phyloP scores from a whole-genome alignment of 2,797 vertebrate species.

The Melanotaenia pygmaea region DNA sequence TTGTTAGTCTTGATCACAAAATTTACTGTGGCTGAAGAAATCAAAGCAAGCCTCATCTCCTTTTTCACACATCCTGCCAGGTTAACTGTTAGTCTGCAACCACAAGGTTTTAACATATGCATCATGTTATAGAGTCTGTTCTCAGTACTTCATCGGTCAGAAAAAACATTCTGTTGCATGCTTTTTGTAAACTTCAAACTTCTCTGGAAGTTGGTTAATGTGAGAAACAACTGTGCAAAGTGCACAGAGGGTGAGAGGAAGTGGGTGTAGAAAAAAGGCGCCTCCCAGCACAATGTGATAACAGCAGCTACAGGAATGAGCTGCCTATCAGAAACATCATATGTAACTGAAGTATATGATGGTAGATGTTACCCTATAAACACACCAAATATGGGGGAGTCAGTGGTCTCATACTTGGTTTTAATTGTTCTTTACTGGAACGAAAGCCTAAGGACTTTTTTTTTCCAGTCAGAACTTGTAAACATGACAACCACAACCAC shows the following conservation, averaged over 20 bases:
- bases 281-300: not conserved
- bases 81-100: not conserved
- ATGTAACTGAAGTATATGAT: not conserved
- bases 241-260: not conserved
- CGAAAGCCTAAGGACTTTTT: slow-evolving; percentile 18
- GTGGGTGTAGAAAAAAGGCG: not conserved
- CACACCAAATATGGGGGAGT: not conserved
- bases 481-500: slow-evolving; percentile 17
- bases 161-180: not conserved
- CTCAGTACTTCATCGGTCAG: not conserved
- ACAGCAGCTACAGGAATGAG: not conserved
- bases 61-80: not conserved
- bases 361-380: not conserved
- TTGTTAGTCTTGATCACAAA: not conserved
- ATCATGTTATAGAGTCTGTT: not conserved
- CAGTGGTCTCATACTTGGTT: slow-evolving; percentile 10
- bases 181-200: not conserved
- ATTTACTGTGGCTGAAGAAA: not conserved
- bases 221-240: slow-evolving; percentile 19
- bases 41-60: not conserved
- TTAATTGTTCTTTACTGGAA: slow-evolving; percentile 22
- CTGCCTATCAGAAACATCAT: not conserved
- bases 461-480: slow-evolving; percentile 40
- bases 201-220: slow-evolving; percentile 5
- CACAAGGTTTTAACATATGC: not conserved